Evolutionary conservation across 2,113 vertebrate genomes (phyloP), one percentile per base, ranked within the genome.

Genomic region (Lota lota): DNA sequence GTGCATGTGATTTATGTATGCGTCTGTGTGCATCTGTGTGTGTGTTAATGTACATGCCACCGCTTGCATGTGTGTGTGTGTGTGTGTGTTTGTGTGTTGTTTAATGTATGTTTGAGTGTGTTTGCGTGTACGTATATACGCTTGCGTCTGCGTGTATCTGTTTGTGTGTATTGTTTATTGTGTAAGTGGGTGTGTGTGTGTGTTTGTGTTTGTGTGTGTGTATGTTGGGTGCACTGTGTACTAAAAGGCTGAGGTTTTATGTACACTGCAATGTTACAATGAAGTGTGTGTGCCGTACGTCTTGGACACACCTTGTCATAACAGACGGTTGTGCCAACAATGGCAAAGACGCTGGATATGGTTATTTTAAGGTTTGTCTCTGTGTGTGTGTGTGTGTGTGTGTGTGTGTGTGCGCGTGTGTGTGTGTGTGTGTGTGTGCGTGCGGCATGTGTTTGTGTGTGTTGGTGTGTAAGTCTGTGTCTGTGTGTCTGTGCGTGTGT

Each of bases 261-360:
- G 28, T 28, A 28, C 28, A 28, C 28, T 28, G 28, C 28, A 28
- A 28, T 28, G 28, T 28, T 28, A 28, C 28, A 28, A 5, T 28
- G 28, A 28, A 28, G 28, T 1, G 28, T 28, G 28, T 28, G 0
- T 79, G 65, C 20, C 2, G 65, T 61, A 63, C 71, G 72, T 78
- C 71, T 74, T 20, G 28, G 83, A 87, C 90, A 87, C 88, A 81
- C 69, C 84, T 85, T 82, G 74, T 82, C 79, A 88, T 61, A 90
- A 87, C 89, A 89, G 77, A 76, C 40, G 21, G 73, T 67, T 54
- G 47, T 51, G 68, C 69, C 63, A 63, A 64, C 20, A 69, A 73
- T 20, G 51, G 74, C 50, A 62, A 73, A 75, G 72, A 76, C 18
- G 59, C 68, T 57, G 61, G 50, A 12, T 14, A 33, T 20, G 76